Conservation (phyloP, 2,888 invertebrate species). For the Steinernema hermaphroditum region DNA sequence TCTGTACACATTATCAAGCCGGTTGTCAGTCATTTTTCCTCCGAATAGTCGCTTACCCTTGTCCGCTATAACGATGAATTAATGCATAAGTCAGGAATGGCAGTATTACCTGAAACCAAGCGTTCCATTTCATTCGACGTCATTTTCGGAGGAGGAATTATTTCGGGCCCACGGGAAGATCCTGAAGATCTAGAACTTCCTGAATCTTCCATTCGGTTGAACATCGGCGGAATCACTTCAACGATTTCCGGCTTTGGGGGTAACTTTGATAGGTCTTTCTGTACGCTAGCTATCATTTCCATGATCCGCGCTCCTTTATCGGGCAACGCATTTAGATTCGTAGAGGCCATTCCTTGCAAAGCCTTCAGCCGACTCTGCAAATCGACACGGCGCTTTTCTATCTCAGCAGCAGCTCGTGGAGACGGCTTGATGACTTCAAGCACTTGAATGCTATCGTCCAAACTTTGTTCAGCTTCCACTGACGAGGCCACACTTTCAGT, state of each 20-base stretch:
- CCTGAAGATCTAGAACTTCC: background rate
- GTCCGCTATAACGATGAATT: conserved; percentile 28
- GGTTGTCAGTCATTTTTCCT: conserved; percentile 62
- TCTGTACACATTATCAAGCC: conserved; percentile 40
- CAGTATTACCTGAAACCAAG: conserved; percentile 29
- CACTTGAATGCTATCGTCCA: conserved; percentile 16
- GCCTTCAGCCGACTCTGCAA: background rate
- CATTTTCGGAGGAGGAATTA: conserved; percentile 29
- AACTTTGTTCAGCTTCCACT: background rate
- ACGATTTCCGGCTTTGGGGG: background rate
- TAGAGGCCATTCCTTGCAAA: background rate
- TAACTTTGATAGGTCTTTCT: background rate
- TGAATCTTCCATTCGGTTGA: too few species aligned
- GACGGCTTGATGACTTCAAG: background rate
- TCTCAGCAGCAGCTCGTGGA: background rate
- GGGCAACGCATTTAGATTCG: background rate
- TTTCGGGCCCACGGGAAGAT: background rate
- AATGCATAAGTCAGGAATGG: too few species aligned
- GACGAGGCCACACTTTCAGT: background rate
- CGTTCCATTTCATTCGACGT: conserved; percentile 27
- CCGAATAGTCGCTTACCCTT: conserved; percentile 54
- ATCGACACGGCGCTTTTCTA: background rate
- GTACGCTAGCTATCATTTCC: background rate
- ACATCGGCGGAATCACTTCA: background rate
- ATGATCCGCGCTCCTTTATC: background rate